phyloP scores from a whole-genome alignment of 2,888 invertebrate species.

The Spilosoma lubricipeda region DNA sequence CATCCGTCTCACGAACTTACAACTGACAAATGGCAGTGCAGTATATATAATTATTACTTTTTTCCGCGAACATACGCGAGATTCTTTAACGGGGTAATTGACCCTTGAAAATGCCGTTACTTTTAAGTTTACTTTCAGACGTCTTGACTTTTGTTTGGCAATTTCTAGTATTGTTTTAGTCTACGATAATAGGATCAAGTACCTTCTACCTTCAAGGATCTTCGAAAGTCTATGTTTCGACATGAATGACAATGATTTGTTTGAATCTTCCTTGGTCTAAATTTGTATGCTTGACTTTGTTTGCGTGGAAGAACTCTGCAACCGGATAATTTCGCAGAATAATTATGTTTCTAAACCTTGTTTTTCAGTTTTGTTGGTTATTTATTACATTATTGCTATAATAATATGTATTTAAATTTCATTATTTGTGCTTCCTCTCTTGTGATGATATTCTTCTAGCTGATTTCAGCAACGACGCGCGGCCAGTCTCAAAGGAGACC shows the following conservation, averaged over 20 bases:
- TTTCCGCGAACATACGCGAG: slow-evolving; percentile 62
- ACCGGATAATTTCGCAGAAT: too few species aligned
- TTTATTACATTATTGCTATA: too few species aligned
- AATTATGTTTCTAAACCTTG: too few species aligned
- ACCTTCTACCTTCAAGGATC: slow-evolving; percentile 1
- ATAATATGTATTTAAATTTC: neutral
- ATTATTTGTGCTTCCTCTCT: too few species aligned
- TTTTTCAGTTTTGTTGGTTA: too few species aligned
- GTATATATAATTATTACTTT: slow-evolving; percentile 58
- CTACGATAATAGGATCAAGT: neutral
- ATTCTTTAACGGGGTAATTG: slow-evolving; percentile 61
- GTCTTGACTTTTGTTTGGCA: slow-evolving; percentile 44
- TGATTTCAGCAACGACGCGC: too few species aligned
- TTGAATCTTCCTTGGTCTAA: neutral
- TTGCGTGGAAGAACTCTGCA: too few species aligned
- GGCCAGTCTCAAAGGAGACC: too few species aligned
- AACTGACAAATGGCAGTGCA: slow-evolving; percentile 37
- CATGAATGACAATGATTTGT: neutral
- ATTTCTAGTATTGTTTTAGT: neutral
- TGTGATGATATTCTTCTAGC: too few species aligned
- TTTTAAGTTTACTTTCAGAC: slow-evolving; percentile 70
- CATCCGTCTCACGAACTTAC: slow-evolving; percentile 37
- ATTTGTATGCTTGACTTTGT: neutral
- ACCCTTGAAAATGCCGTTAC: slow-evolving; percentile 69
- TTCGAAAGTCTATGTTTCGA: slow-evolving; percentile 15